Base-by-base conservation (phyloP, 2,797 vertebrate species). In the Xenopus petersii region DNA sequence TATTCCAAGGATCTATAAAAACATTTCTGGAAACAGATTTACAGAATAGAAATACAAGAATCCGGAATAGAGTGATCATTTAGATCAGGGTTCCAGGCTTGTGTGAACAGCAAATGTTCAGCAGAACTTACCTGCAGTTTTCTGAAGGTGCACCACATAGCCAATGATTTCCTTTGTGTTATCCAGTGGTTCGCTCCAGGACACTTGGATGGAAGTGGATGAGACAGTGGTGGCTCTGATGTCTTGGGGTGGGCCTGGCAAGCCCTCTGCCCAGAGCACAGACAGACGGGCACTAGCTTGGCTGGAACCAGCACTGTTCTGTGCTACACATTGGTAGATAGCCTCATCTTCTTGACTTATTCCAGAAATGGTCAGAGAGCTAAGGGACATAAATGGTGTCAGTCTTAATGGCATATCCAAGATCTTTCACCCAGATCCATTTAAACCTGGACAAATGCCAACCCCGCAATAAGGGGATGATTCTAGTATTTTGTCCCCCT, bases 301-400 rank as follows among this genome's bases (percentile, higher is more conserved):
- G 0, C 94, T 96, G 67, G 97, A 98, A 71, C 97, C 98, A 0
- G 97, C 98, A 0, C 92, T 98, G 93, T 99, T 99, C 88, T 98
- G 96, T 0, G 97, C 98, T 2, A 98, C 94, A 24, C 98, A 99
- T 83, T 99, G 98, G 89, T 99, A 99, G 86, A 99, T 99, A 65
- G 97, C 98, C 82, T 98, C 98, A 1, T 99, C 97, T 0, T 95
- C 93, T 70, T 93, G 94, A 80, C 93, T 95, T 17, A 99, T 93
- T 74, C 95, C 91, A 0, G 94, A 93, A 85, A 99, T 96, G 12
- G 94, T 96, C 75, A 99, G 85, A 0, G 98, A 98, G 88, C 97
- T 99, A 86, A 0, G 1, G 81, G 64, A 55, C 16, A 24, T 60
- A 60, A 3, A 60, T 16, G 36, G 36, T 16, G 7, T 56, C 15